phyloP scores from a whole-genome alignment of 2,888 invertebrate genomes.

The Julus scanicus region DNA sequence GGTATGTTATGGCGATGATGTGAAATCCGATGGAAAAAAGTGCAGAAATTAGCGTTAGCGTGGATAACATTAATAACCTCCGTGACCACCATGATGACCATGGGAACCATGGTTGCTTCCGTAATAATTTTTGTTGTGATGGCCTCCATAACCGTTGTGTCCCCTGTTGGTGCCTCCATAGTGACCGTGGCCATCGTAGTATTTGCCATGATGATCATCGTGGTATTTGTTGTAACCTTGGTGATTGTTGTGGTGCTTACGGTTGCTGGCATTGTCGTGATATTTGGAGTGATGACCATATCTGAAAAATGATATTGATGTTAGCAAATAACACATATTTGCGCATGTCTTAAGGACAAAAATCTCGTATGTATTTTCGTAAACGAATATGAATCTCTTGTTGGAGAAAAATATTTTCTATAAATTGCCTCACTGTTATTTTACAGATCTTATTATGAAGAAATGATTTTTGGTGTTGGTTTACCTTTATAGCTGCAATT shows the following conservation, averaged over 20 bases:
- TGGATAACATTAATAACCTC: conserved; percentile 61
- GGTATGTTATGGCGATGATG: conserved; percentile 24
- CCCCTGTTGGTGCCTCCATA: conserved; percentile 54
- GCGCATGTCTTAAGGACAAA: too few species aligned
- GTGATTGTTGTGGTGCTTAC: conserved; percentile 56
- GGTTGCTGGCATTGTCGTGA: conserved; percentile 56
- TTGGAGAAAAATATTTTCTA: too few species aligned
- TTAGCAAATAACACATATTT: too few species aligned
- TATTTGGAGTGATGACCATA: conserved; percentile 58
- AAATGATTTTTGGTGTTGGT: too few species aligned
- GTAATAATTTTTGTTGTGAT: conserved; percentile 56
- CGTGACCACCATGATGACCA: conserved; percentile 43
- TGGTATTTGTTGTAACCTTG: conserved; percentile 57
- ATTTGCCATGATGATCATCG: conserved; percentile 58
- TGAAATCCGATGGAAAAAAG: conserved; percentile 9
- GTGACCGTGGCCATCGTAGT: conserved; percentile 57
- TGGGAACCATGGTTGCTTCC: conserved; percentile 47
- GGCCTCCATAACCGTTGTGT: conserved; percentile 58
- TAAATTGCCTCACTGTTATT: too few species aligned
- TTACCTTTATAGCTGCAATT: too few species aligned
- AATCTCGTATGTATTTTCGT: too few species aligned
- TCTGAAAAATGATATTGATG: background rate
- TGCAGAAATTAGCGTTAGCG: conserved; percentile 27
- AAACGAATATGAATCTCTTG: too few species aligned
- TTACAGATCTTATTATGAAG: too few species aligned